Evolutionary conservation across 2,888 invertebrate species (phyloP), one percentile per base, ranked within the genome.

Genomic region (Apodemia hepburni): DNA sequence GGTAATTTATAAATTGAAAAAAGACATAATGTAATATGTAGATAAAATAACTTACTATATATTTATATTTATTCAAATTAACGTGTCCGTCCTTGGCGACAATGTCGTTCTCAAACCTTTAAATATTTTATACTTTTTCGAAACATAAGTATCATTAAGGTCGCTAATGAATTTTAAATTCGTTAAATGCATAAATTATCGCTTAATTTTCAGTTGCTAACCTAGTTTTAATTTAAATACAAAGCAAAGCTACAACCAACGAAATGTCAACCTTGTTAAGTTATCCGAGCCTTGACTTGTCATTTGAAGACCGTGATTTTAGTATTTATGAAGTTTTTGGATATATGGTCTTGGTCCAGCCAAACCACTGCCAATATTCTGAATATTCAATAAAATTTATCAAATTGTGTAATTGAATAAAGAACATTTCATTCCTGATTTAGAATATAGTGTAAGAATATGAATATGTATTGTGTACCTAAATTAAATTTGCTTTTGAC

Each of bases 151-250:
- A 22, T 11, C 51, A 51, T 51, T 51, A 22, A 51, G 51, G 51
- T 58, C 58, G 35, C 5, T 15, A 15, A n/a, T 58, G 35, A 45
- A 35, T 58, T 61, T 58, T 29, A 65, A 58, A 64, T 42, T 59
- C 35, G 38, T 61, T 17, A 62, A 22, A 51, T 65, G 57, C 57
- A 66, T 67, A 68, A 68, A 22, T 65, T 17, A 38, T 22, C 22
- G 33, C 58, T 18, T 61, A 64, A 62, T 64, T 60, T 59, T 45
- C 58, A 57, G 62, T 66, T 61, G 57, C 62, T 59, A 63, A 63
- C 58, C 60, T 47, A 57, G 64, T 63, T 11, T 67, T 64, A 66
- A 69, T 69, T 69, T 61, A 63, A 68, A 68, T 67, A 69, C 64
- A 65, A 66, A 65, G 60, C 38, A 11, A 64, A 68, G 58, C 64